Conservation (phyloP, 2,797 vertebrate species). For the Epinephelus coioides region DNA sequence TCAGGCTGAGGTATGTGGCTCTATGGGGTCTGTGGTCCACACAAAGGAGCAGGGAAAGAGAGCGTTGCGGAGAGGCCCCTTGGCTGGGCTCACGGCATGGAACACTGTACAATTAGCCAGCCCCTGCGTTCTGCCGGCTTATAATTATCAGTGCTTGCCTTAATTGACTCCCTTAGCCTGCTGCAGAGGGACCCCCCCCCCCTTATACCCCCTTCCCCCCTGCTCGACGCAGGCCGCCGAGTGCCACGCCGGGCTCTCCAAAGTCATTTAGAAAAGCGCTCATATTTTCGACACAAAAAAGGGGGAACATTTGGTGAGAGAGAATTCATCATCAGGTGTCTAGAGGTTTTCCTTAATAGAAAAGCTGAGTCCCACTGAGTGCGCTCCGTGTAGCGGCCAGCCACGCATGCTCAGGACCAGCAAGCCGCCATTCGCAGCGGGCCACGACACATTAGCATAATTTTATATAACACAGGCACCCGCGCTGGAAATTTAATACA, state of each 20-base stretch:
- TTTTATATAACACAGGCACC: constrained; percentile 99
- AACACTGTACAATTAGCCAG: constrained; percentile 88
- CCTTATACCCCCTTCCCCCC: constrained; percentile 76
- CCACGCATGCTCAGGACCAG: constrained; percentile 98
- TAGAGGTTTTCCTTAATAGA: constrained; percentile 99
- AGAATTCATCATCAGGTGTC: constrained; percentile 99
- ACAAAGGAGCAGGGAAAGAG: constrained; percentile 80
- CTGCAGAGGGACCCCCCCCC: constrained; percentile 88
- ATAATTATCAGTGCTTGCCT: constrained; percentile 93
- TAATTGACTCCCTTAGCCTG: constrained; percentile 95
- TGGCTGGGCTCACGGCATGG: constrained; percentile 82
- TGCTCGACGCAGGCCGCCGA: constrained; percentile 92
- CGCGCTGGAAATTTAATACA: constrained; percentile 98
- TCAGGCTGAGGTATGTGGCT: constrained; percentile 77
- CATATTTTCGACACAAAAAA: constrained; percentile 98
- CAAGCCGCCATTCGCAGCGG: constrained; percentile 98
- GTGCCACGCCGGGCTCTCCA: constrained; percentile 95
- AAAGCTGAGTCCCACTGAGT: constrained; percentile 99
- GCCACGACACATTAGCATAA: constrained; percentile 98
- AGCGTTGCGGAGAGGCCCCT: constrained; percentile 76
- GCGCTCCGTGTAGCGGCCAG: constrained; percentile 96
- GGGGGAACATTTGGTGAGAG: constrained; percentile 99
- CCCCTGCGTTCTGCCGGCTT: constrained; percentile 89
- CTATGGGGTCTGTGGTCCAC: constrained; percentile 77
- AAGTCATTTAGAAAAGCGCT: constrained; percentile 99